Evolutionary conservation across 2,113 vertebrate genomes (phyloP), one percentile per base, ranked within the genome.

Genomic region (Fregetta grallaria): DNA sequence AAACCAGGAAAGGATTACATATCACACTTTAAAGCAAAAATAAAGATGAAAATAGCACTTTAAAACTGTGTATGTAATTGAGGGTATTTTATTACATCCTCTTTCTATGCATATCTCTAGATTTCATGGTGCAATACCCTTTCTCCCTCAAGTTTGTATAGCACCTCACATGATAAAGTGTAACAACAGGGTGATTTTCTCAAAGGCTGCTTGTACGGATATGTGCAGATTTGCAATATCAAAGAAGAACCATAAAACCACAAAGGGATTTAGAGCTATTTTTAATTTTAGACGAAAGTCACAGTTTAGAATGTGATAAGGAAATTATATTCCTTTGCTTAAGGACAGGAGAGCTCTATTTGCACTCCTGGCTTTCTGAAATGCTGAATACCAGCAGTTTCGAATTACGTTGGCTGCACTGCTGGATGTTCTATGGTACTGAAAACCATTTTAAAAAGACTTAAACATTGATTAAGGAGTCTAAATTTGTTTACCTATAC

Each of bases 211-310:
- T 74, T 85, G 65, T 58, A 61, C 82, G 77, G 73, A 79, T 89
- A 53, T 12, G 59, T 79, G 80, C 70, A 85, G 94, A 86, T 94
- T 87, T 92, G 89, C 80, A 91, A 4, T 89, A 92, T 62, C 77
- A 89, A 73, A 95, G 92, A 84, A 95, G 92, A 84, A 95, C 84
- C 80, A 91, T 86, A 83, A 93, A 94, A 78, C 94, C 86, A 96
- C 91, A 96, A 91, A 85, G 66, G 94, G 91, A 97, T 92, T 95
- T 70, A 76, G 66, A 53, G 45, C 66, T 92, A 75, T 78, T 94
- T 95, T 91, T 96, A 81, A 81, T 92, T 93, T 86, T 85, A 82
- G 83, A 94, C 84, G 83, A 82, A 92, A 94, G 79, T 86, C 78
- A 88, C 88, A 94, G 80, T 95, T 93, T 92, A 49, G 91, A 78